phyloP scores from a whole-genome alignment of 1,140 invertebrate species.

The Drosophila suzukii region DNA sequence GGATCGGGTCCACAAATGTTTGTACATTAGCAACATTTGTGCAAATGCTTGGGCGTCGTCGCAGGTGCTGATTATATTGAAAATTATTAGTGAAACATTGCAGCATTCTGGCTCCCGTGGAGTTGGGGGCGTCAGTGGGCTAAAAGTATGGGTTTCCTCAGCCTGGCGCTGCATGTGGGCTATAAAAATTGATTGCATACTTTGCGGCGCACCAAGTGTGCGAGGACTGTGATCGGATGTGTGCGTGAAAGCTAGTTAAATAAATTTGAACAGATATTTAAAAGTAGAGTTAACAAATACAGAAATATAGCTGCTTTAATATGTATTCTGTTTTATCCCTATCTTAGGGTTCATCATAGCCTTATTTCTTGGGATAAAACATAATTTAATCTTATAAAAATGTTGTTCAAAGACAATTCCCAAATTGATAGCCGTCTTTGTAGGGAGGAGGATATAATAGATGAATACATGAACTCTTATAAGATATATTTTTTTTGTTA shows the following conservation, averaged over 20 bases:
- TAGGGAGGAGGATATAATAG: no score
- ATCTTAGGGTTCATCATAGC: no score
- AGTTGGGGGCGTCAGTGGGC: slow-evolving; percentile 12
- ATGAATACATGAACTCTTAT: no score
- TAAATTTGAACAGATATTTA: background rate
- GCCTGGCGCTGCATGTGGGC: slow-evolving; percentile 58
- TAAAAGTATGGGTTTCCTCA: background rate
- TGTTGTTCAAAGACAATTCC: no score
- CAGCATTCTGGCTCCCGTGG: slow-evolving; percentile 31
- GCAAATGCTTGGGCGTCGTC: slow-evolving; percentile 51
- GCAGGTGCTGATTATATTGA: slow-evolving; percentile 80
- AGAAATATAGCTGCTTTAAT: background rate
- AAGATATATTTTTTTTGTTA: no score
- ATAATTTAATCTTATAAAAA: no score
- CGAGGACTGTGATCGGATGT: slow-evolving; percentile 15
- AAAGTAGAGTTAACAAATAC: background rate
- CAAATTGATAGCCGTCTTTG: no score
- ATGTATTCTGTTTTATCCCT: no score
- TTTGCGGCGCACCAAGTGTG: slow-evolving; percentile 67
- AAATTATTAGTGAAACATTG: slow-evolving; percentile 79
- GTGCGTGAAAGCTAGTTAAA: background rate
- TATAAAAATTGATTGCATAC: slow-evolving; percentile 78
- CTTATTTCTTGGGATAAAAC: no score
- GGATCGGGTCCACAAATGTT: slow-evolving; percentile 61
- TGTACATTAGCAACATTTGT: slow-evolving; percentile 80